Percentiles rank a stretch among this genome's conserved stretches.
These are phyloP conservation scores for Rhynchonycteris naso DNA, from an alignment of 2,797 vertebrate species.

Conservation along the genomic window DNA sequence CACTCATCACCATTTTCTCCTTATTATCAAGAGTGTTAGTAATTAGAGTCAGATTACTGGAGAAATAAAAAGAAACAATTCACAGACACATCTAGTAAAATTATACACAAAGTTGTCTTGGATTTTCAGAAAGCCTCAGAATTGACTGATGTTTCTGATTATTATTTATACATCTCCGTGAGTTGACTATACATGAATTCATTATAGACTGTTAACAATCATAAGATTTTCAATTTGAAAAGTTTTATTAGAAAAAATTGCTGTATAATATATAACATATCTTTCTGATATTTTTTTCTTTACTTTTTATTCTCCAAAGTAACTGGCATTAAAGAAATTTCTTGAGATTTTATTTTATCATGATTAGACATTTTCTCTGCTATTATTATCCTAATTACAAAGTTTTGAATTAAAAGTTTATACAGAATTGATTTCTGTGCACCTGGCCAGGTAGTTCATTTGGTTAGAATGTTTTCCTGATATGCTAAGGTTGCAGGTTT, in stretches of 20 bases:
- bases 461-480: too few relatives aligned
- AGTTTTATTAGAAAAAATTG: constrained; percentile 33
- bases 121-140: neutral
- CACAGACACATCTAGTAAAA: neutral
- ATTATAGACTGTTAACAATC: neutral
- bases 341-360: neutral
- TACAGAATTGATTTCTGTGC: neutral
- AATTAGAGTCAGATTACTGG: neutral
- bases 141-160: neutral
- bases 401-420: constrained; percentile 10
- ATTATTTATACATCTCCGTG: neutral
- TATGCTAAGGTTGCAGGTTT: too few relatives aligned
- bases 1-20: neutral
- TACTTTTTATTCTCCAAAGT: constrained; percentile 30
- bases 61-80: neutral
- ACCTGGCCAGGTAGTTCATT: too few relatives aligned
- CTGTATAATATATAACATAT: neutral
- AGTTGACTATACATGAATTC: neutral
- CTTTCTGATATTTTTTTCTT: neutral
- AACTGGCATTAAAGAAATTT: constrained; percentile 1
- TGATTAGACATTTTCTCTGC: neutral
- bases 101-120: neutral
- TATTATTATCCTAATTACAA: constrained; percentile 9
- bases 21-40: neutral
- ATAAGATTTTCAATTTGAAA: neutral